Conservation (phyloP, 1,140 invertebrate genomes). For the Harpegnathos saltator region DNA sequence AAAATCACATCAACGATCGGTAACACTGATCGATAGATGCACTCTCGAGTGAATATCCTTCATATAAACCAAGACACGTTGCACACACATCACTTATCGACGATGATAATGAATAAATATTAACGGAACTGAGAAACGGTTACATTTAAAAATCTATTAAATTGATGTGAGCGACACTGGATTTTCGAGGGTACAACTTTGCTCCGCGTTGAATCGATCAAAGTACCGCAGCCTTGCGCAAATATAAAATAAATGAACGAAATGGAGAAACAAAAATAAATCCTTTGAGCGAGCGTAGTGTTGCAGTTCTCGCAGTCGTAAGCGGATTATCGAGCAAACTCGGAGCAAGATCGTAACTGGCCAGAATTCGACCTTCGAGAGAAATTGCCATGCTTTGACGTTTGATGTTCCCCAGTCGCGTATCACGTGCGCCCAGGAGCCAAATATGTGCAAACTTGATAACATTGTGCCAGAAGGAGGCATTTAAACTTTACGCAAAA, state of each 20-base stretch:
- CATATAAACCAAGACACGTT: background rate
- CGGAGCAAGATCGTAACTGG: conserved; percentile 1
- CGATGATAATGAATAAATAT: background rate
- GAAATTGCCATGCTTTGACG: conserved; percentile 45
- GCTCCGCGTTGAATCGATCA: background rate
- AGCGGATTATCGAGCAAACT: conserved; percentile 21
- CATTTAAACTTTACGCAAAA: conserved; percentile 20
- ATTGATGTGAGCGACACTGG: background rate
- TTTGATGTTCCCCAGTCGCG: conserved; percentile 44
- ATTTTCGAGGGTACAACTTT: background rate
- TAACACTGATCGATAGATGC: background rate
- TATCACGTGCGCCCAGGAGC: background rate
- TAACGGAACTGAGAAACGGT: background rate
- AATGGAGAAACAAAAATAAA: background rate
- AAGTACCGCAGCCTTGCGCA: background rate
- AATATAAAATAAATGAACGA: background rate
- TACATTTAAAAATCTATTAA: background rate
- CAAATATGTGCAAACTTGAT: conserved; percentile 36
- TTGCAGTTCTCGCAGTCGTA: background rate
- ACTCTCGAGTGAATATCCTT: background rate
- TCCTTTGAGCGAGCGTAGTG: background rate
- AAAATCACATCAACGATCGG: background rate
- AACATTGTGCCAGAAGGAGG: conserved; percentile 6
- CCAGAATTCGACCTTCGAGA: conserved; percentile 43
- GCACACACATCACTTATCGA: background rate